Conservation (phyloP, 2,888 invertebrate genomes). For the Bombylius major region DNA sequence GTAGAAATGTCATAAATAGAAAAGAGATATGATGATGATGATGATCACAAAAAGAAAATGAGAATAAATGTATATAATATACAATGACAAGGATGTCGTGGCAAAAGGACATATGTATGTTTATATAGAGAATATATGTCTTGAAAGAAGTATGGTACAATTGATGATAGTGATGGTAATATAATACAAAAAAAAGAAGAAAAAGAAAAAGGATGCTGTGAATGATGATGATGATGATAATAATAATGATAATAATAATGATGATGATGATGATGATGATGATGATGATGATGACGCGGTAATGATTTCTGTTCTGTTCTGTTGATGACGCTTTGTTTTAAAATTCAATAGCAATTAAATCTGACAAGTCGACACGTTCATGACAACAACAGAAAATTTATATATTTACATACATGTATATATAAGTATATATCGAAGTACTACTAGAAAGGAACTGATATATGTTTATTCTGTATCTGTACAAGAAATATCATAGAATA, state of each 20-base stretch:
- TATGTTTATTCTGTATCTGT: too few relatives aligned
- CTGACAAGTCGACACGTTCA: slow-evolving; percentile 8
- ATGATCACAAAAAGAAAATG: neutral
- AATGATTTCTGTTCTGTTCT: slow-evolving; percentile 1
- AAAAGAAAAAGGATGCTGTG: neutral
- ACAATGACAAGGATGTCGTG: neutral
- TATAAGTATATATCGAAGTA: too few relatives aligned
- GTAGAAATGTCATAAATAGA: neutral
- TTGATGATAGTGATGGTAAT: neutral
- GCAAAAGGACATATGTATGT: neutral
- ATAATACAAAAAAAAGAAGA: neutral
- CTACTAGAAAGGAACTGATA: too few relatives aligned
- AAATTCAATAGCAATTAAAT: slow-evolving; percentile 14
- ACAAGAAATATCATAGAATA: too few relatives aligned
- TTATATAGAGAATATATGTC: neutral
- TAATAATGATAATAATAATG: neutral
- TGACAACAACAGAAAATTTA: neutral
- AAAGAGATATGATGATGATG: neutral
- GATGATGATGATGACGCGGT: neutral
- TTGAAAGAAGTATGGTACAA: neutral
- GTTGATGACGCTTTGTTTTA: slow-evolving; percentile 7
- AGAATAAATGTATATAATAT: neutral
- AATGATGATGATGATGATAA: neutral
- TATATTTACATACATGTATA: too few relatives aligned
- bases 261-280: neutral